Conservation (phyloP, 1,140 invertebrate genomes). For the Goniozus legneri region DNA sequence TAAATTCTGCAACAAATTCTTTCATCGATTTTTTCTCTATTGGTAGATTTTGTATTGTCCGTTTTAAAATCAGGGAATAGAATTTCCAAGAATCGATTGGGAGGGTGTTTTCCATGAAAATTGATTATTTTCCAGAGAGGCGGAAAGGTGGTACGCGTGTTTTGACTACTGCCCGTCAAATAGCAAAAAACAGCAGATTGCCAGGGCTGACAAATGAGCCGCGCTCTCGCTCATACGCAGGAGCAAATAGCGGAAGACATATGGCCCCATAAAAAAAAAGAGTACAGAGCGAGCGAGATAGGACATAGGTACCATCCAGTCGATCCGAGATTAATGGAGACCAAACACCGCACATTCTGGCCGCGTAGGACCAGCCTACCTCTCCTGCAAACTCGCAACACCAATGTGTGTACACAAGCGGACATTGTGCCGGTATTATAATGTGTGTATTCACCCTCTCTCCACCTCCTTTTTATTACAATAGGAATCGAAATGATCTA, state of each 20-base stretch:
- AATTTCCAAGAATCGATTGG: no score
- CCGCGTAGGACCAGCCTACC: no score
- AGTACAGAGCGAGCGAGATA: slow-evolving; percentile 16
- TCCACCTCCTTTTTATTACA: slow-evolving; percentile 31
- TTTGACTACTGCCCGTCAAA: slow-evolving; percentile 40
- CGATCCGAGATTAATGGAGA: slow-evolving; percentile 52
- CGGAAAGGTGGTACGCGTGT: slow-evolving; percentile 22
- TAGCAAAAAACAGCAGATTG: slow-evolving; percentile 39
- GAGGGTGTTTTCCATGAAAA: no score
- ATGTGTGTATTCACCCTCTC: slow-evolving; percentile 41
- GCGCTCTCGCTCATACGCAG: slow-evolving; percentile 20
- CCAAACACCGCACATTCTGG: slow-evolving; percentile 46
- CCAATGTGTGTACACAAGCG: slow-evolving; percentile 38
- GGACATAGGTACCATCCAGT: slow-evolving; percentile 31
- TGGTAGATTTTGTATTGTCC: no score
- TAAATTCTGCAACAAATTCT: no score
- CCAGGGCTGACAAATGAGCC: slow-evolving; percentile 45
- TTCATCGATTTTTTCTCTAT: no score
- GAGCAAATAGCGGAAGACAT: slow-evolving; percentile 37
- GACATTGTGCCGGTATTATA: slow-evolving; percentile 34
- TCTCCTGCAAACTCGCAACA: no score
- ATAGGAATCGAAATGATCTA: slow-evolving; percentile 45
- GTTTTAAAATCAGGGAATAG: no score
- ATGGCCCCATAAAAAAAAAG: slow-evolving; percentile 47
- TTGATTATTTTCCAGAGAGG: slow-evolving; percentile 5